A percentile compares a stretch with the other conserved stretches of the same genome.
Evolutionary conservation across 1,140 invertebrate species (phyloP).

Genomic region (Lysiphlebus fabarum): DNA sequence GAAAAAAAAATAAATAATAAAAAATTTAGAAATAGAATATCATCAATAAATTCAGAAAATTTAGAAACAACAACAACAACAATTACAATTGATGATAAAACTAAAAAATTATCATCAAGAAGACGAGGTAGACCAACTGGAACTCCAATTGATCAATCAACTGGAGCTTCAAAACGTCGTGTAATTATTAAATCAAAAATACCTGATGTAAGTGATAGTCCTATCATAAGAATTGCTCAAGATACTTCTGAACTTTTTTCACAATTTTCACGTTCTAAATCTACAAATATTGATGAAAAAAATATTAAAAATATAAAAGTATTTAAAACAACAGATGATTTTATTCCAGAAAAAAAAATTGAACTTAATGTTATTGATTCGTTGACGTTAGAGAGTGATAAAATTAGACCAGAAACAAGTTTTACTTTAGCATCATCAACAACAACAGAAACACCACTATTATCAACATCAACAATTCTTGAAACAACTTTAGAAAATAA

Average conservation of each 20-base stretch:
- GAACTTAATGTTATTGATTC: constrained; percentile 1
- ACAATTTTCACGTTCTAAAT: constrained; percentile 21
- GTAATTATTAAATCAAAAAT: constrained; percentile 25
- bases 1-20: constrained; percentile 10
- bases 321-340: constrained; percentile 24
- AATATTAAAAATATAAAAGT: constrained; percentile 36
- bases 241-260: constrained; percentile 16
- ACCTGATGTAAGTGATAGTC: constrained; percentile 32
- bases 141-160: background rate
- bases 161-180: constrained; percentile 25
- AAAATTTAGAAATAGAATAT: background rate
- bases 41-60: background rate
- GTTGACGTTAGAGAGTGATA: constrained; percentile 1
- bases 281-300: constrained; percentile 22
- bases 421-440: background rate
- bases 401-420: background rate
- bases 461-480: background rate
- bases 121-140: constrained; percentile 24
- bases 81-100: background rate
- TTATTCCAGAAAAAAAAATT: too few relatives aligned
- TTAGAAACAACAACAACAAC: background rate
- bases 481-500: background rate
- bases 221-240: constrained; percentile 31
- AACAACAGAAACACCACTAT: background rate
- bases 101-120: constrained; percentile 16